phyloP scores from a whole-genome alignment of 2,797 vertebrate genomes.

The Anas bahamensis region DNA sequence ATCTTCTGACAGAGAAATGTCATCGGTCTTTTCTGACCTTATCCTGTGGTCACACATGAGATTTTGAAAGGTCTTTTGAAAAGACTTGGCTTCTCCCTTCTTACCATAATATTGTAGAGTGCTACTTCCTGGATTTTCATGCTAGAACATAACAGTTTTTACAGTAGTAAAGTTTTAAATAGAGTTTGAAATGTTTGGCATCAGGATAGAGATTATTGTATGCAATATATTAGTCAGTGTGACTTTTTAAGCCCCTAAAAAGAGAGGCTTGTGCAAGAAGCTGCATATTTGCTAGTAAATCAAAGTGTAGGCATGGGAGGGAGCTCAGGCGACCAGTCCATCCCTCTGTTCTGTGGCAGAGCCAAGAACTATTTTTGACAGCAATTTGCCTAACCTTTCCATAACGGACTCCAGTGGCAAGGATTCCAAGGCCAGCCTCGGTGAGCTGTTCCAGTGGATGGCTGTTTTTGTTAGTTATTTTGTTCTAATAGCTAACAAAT shows the following conservation, averaged over 20 bases:
- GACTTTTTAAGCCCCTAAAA: constrained; percentile 51
- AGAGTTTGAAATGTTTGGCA: constrained; percentile 56
- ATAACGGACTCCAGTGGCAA: constrained; percentile 44
- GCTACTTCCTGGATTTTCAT: constrained; percentile 60
- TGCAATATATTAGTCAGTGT: constrained; percentile 50
- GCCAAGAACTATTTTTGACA: constrained; percentile 56
- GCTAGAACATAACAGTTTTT: constrained; percentile 42
- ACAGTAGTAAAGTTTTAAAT: constrained; percentile 60
- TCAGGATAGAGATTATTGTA: constrained; percentile 5
- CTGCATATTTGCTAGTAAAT: constrained; percentile 53
- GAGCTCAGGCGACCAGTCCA: constrained; percentile 12
- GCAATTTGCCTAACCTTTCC: constrained; percentile 57
- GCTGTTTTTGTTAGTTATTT: constrained; percentile 61
- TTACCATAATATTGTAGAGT: constrained; percentile 3
- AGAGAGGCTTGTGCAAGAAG: constrained; percentile 42
- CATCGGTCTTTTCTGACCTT: constrained; percentile 40
- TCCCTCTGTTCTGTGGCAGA: constrained; percentile 4
- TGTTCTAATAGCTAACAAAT: constrained; percentile 44
- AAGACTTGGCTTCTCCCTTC: constrained; percentile 26
- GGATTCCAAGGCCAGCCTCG: constrained; percentile 16
- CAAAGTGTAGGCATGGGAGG: constrained; percentile 35
- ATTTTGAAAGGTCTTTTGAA: constrained; percentile 52
- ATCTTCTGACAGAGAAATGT: constrained; percentile 34
- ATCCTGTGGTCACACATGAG: constrained; percentile 1
- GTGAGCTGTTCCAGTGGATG: constrained; percentile 34